These are phyloP conservation scores for Brenthis ino DNA, from an alignment of 2,888 invertebrate species.

Conservation along the genomic window DNA sequence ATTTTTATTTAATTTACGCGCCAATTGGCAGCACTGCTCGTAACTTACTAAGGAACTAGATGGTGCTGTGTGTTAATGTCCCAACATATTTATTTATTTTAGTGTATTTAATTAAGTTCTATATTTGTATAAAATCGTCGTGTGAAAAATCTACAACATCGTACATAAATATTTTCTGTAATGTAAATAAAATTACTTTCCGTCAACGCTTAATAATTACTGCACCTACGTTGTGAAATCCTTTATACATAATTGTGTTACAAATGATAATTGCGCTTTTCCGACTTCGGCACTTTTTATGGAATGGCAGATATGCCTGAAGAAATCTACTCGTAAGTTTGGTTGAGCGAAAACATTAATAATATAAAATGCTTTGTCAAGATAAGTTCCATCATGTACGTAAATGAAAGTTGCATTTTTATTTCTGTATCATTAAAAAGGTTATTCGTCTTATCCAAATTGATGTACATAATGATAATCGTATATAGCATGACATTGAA, in stretches of 20 bases:
- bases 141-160: not conserved
- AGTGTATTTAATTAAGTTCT: not conserved
- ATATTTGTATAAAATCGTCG: too few species aligned
- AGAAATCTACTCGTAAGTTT: conserved; percentile 5
- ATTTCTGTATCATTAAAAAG: conserved; percentile 1
- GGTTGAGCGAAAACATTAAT: conserved; percentile 14
- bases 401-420: conserved; percentile 6
- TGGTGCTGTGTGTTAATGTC: too few species aligned
- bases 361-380: not conserved
- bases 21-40: too few species aligned
- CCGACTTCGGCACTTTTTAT: conserved; percentile 18
- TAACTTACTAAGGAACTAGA: too few species aligned
- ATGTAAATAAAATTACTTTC: conserved; percentile 1
- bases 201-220: conserved; percentile 11
- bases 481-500: too few species aligned
- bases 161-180: not conserved
- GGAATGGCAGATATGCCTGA: conserved; percentile 7
- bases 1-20: too few species aligned
- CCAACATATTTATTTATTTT: too few species aligned
- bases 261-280: conserved; percentile 28
- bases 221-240: conserved; percentile 13
- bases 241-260: conserved; percentile 25
- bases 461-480: too few species aligned
- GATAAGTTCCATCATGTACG: conserved; percentile 2
- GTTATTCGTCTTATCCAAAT: not conserved